phyloP scores from a whole-genome alignment of 2,797 vertebrate genomes.

The Acropternis orthonyx region DNA sequence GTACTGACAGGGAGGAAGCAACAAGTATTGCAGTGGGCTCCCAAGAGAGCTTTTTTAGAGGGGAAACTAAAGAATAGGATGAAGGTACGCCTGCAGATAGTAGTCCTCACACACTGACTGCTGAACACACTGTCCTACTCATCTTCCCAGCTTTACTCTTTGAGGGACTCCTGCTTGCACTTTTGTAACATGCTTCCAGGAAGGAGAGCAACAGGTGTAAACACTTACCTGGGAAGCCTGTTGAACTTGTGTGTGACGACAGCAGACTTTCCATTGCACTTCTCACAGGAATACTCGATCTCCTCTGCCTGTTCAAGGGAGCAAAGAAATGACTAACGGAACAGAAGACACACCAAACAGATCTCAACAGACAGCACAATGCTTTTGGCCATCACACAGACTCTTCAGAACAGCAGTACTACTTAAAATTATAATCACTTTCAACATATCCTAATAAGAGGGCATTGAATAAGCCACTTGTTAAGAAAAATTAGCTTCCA shows the following conservation, averaged over 20 bases:
- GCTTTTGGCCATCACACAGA: background rate
- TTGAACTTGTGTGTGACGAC: slow-evolving; percentile 96
- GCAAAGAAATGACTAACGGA: background rate
- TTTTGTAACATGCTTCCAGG: background rate
- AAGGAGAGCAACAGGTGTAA: background rate
- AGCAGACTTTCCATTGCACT: slow-evolving; percentile 92
- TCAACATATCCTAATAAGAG: background rate
- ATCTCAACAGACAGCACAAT: background rate
- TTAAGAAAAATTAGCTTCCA: background rate
- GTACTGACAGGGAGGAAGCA: background rate
- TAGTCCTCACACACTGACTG: background rate
- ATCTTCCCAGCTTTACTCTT: background rate
- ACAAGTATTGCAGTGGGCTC: background rate
- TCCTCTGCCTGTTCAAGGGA: slow-evolving; percentile 88
- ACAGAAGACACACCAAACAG: background rate
- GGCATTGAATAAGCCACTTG: background rate
- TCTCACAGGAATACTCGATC: slow-evolving; percentile 98
- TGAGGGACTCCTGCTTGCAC: background rate
- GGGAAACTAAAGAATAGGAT: background rate
- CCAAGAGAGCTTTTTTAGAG: background rate
- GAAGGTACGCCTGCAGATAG: background rate
- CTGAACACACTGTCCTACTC: background rate
- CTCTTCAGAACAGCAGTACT: background rate
- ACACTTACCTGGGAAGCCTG: slow-evolving; percentile 89
- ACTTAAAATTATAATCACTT: background rate